Evolutionary conservation across 2,113 vertebrate species (phyloP).

Genomic region (Poeciliopsis prolifica): DNA sequence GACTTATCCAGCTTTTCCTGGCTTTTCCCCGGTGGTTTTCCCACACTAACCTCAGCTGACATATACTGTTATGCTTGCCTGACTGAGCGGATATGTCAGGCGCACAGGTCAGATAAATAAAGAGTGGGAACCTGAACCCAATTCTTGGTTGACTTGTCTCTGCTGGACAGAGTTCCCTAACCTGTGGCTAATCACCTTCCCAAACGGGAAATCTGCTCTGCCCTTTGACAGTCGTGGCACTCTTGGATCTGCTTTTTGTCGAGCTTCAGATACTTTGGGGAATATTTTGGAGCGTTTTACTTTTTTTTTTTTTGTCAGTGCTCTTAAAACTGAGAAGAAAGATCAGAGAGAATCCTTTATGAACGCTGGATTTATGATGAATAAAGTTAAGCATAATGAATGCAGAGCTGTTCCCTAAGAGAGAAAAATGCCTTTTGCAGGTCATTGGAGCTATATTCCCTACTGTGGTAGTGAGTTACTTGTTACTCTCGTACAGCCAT

Average conservation of each 20-base stretch:
- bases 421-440: slow-evolving; percentile 13
- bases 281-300: slow-evolving; percentile 12
- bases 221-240: slow-evolving; percentile 31
- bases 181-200: slow-evolving; percentile 47
- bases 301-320: slow-evolving; percentile 4
- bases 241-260: slow-evolving; percentile 21
- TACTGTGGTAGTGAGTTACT: slow-evolving; percentile 44
- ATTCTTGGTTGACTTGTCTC: slow-evolving; percentile 31
- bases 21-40: slow-evolving; percentile 43
- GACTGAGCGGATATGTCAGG: slow-evolving; percentile 54
- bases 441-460: slow-evolving; percentile 32
- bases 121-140: slow-evolving; percentile 56
- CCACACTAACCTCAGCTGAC: slow-evolving; percentile 58
- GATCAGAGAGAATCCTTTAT: slow-evolving; percentile 14
- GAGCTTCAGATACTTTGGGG: slow-evolving; percentile 19
- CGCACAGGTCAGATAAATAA: slow-evolving; percentile 68
- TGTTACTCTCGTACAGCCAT: slow-evolving; percentile 27
- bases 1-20: slow-evolving; percentile 48
- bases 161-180: slow-evolving; percentile 39
- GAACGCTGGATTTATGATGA: slow-evolving; percentile 29
- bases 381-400: slow-evolving; percentile 30
- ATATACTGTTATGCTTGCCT: slow-evolving; percentile 24
- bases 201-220: slow-evolving; percentile 47
- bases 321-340: slow-evolving; percentile 1
- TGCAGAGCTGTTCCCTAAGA: background rate